phyloP scores from a whole-genome alignment of 53 echinoderm and acorn worm genomes.

The Echinarachnius parma region DNA sequence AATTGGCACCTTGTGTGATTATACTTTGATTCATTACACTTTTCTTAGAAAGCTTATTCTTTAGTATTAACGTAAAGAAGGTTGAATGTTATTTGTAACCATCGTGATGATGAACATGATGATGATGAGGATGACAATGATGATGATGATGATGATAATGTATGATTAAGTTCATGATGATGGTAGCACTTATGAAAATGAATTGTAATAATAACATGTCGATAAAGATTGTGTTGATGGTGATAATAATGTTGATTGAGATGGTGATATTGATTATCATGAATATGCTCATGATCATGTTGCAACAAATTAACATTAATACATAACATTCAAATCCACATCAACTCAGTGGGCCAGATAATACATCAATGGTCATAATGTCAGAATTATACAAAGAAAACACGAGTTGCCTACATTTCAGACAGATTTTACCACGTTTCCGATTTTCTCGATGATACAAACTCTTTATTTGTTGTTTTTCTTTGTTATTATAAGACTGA shows the following conservation, averaged over 20 bases:
- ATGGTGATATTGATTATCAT: background rate
- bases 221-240: constrained; percentile 4
- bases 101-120: constrained; percentile 6
- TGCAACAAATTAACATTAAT: too few species aligned
- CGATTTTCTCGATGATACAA: too few species aligned
- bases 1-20: too few species aligned
- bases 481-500: too few species aligned
- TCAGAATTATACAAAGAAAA: too few species aligned
- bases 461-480: too few species aligned
- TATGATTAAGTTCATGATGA: constrained; percentile 23
- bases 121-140: constrained; percentile 22
- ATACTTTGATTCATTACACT: too few species aligned
- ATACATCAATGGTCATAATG: too few species aligned
- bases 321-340: too few species aligned
- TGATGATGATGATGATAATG: constrained; percentile 17
- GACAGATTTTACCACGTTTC: too few species aligned
- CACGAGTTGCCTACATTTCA: too few species aligned
- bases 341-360: too few species aligned
- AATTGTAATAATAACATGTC: background rate
- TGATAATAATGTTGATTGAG: background rate
- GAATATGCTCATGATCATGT: constrained; percentile 16
- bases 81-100: background rate
- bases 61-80: background rate
- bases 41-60: background rate
- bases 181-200: constrained; percentile 2